phyloP scores from a whole-genome alignment of 2,113 vertebrate genomes.

The Entelurus aequoreus region DNA sequence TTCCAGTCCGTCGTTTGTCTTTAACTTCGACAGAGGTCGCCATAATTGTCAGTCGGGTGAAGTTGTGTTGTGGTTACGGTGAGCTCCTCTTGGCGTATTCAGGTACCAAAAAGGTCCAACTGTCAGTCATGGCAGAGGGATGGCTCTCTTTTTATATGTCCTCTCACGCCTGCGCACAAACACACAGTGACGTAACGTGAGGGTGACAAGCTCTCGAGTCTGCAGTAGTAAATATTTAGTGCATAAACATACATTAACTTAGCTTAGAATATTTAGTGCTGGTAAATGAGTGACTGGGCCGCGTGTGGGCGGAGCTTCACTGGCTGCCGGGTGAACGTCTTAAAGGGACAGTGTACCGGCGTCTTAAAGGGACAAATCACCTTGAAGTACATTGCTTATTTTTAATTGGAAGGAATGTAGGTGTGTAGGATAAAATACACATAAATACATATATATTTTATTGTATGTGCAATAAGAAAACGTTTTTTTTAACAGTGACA shows the following conservation, averaged over 20 bases:
- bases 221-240: conserved; percentile 3
- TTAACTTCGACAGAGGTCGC: conserved; percentile 21
- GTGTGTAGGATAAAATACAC: too few relatives aligned
- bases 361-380: conserved; percentile 26
- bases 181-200: not conserved
- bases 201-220: not conserved
- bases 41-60: conserved; percentile 31
- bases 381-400: not conserved
- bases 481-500: too few relatives aligned
- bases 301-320: not conserved
- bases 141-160: not conserved
- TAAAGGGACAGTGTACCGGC: conserved; percentile 38
- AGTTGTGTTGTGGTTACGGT: not conserved
- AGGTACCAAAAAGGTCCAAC: not conserved
- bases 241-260: not conserved
- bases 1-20: conserved; percentile 4
- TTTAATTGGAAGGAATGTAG: too few relatives aligned
- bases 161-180: conserved; percentile 60
- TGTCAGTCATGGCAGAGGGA: not conserved
- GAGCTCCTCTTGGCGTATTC: not conserved
- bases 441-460: too few relatives aligned
- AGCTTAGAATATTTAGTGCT: not conserved
- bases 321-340: conserved; percentile 39
- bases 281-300: not conserved
- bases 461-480: too few relatives aligned